Base-by-base conservation (phyloP, 2,888 invertebrate genomes). In the Trichogramma dendrolimi region DNA sequence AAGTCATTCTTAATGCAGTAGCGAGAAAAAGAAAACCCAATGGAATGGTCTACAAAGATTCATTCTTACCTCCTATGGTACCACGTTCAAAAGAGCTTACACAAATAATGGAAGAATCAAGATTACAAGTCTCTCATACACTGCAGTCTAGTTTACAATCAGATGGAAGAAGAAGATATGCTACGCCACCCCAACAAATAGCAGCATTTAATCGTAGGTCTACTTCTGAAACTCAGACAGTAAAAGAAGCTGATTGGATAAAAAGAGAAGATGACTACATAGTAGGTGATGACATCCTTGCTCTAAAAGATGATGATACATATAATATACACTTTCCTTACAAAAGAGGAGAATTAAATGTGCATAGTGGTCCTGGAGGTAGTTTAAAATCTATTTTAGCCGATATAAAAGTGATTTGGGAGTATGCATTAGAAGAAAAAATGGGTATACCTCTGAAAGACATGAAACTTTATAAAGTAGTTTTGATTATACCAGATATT, bases 301-400 rank as follows among this genome's bases (percentile, higher is more conserved):
- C 86, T 65, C 80, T 91, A 41, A 85, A 86, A 77, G 88, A 86
- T 11, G 83, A 83, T 49, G 83, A 87, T 58, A 84, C 87, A 51
- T 96, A 90, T 73, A 94, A 94, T 75, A 81, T 96, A 61, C 93
- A 94, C 77, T 96, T 95, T 80, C 96, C 96, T 0, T 90, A 94
- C 72, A 84, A 85, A 73, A 83, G 94, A 70, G 96, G 96, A 0
- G 92, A 92, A 72, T 85, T 96, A 11, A 94, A 96, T 80, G 78
- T 94, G 4, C 95, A 96, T 76, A 75, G 83, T 1, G 89, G 89
- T 58, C 85, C 92, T 27, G 94, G 95, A 0, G 96, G 96, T 0
- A 94, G 95, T 0, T 81, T 95, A 59, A 87, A 90, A 6, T 85
- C 93, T 0, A 89, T 95, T 5, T 77, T 96, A 48, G 87, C 90